Evolutionary conservation across 2,113 vertebrate species (phyloP).

Genomic region (Fulmarus glacialis): DNA sequence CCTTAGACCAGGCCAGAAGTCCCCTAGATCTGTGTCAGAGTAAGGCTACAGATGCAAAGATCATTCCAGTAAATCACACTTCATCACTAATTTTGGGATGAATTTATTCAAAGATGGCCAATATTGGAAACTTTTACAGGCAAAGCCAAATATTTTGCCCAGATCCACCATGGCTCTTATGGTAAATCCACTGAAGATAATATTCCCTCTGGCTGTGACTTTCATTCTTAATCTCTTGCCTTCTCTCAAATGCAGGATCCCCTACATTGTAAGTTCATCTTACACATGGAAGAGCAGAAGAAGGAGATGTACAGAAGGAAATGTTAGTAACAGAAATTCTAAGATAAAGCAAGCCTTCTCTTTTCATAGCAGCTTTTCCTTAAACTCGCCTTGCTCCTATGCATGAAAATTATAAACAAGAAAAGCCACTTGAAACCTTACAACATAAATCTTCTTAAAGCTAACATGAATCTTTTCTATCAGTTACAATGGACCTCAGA

Average conservation of each 20-base stretch:
- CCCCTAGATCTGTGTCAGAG: neutral
- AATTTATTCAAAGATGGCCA: neutral
- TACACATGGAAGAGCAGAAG: neutral
- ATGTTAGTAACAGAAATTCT: neutral
- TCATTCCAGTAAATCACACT: neutral
- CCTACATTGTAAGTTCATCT: neutral
- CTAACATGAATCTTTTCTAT: neutral
- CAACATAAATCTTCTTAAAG: neutral
- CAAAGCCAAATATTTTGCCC: neutral
- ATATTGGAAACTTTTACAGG: neutral
- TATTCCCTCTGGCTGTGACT: neutral
- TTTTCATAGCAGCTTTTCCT: neutral
- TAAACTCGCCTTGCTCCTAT: neutral
- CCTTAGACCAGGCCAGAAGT: neutral
- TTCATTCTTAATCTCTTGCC: neutral
- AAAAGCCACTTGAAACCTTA: neutral
- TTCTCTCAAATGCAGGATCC: neutral
- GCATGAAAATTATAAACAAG: neutral
- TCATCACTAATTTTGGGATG: neutral
- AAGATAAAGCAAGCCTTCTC: neutral
- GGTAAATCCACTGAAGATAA: neutral
- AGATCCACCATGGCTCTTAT: neutral
- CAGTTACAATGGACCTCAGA: neutral
- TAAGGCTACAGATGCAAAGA: neutral
- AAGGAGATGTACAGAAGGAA: neutral